Evolutionary conservation across 2,113 vertebrate genomes (phyloP).

Genomic region (Elanoides forficatus): DNA sequence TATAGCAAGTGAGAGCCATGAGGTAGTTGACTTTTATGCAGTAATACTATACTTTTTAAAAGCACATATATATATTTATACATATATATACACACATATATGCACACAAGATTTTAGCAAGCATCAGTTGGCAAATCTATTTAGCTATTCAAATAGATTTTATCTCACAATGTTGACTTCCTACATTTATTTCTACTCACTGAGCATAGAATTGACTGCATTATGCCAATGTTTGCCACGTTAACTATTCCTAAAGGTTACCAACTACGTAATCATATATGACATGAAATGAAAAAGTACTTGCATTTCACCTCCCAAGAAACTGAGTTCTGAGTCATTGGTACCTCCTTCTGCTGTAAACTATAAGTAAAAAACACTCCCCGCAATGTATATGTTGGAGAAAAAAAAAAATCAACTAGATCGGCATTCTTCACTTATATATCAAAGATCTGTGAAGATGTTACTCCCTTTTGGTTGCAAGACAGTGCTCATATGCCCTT

Average conservation of each 20-base stretch:
- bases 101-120: neutral
- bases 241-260: conserved; percentile 74
- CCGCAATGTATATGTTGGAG: neutral
- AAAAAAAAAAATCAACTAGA: neutral
- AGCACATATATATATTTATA: neutral
- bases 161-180: conserved; percentile 61
- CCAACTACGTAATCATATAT: conserved; percentile 54
- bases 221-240: conserved; percentile 66
- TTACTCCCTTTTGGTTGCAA: neutral
- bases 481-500: neutral
- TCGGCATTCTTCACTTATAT: conserved; percentile 11
- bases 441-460: neutral
- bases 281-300: conserved; percentile 52
- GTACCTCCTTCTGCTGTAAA: conserved; percentile 60
- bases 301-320: conserved; percentile 57
- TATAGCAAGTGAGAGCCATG: neutral
- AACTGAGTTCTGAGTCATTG: conserved; percentile 60
- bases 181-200: conserved; percentile 70
- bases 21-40: neutral
- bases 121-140: conserved; percentile 13
- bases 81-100: neutral
- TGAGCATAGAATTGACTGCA: conserved; percentile 55
- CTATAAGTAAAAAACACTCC: conserved; percentile 28
- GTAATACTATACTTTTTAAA: neutral
- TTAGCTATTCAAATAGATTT: conserved; percentile 61